phyloP scores from a whole-genome alignment of 2,113 vertebrate species.

The Fukomys damarensis region DNA sequence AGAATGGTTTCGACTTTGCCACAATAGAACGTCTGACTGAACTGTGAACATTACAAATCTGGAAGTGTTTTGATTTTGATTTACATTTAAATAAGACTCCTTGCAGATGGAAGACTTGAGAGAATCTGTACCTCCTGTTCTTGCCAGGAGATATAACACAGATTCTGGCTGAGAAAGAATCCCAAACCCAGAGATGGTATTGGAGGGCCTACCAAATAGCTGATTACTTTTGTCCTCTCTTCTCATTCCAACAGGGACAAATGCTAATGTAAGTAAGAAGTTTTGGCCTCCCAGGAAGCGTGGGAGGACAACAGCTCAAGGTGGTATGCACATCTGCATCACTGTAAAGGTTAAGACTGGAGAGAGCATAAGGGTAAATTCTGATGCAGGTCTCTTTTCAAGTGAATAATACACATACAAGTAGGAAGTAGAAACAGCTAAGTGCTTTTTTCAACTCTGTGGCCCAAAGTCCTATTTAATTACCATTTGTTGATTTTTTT shows the following conservation, averaged over 20 bases:
- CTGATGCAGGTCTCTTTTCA: not conserved
- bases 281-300: not conserved
- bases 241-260: constrained; percentile 21
- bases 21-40: constrained; percentile 16
- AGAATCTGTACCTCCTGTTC: not conserved
- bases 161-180: constrained; percentile 8
- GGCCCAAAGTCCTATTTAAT: not conserved
- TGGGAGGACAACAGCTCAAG: not conserved
- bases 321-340: not conserved
- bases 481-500: not conserved
- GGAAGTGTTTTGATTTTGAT: constrained; percentile 71
- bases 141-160: not conserved
- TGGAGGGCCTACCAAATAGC: not conserved
- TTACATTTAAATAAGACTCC: constrained; percentile 73
- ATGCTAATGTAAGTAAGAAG: not conserved
- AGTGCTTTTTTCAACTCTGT: not conserved
- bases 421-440: not conserved
- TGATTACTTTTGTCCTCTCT: constrained; percentile 21
- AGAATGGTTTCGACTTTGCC: constrained; percentile 62
- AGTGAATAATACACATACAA: not conserved
- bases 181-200: not conserved
- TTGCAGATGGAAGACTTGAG: constrained; percentile 28
- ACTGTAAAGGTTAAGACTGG: not conserved
- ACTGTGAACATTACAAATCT: constrained; percentile 62
- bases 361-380: not conserved